These are phyloP conservation scores for Dendropsophus ebraccatus DNA, from an alignment of 2,113 vertebrate genomes.

Conservation along the genomic window DNA sequence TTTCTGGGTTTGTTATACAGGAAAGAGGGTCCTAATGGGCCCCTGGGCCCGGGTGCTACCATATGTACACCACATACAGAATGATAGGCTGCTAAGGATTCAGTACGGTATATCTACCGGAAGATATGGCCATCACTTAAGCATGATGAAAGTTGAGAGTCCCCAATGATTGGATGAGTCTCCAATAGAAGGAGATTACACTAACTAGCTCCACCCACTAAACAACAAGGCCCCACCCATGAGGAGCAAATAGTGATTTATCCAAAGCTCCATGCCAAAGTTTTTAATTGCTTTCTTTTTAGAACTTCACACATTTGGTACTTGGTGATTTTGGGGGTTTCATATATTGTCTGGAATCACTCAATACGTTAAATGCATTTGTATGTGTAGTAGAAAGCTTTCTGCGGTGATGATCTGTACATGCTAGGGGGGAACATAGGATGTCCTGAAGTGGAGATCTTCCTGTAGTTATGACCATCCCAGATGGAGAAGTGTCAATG, in stretches of 20 bases:
- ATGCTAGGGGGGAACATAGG: background rate
- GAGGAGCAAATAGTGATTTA: background rate
- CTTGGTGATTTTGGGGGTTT: background rate
- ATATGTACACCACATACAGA: background rate
- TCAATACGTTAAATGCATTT: no score
- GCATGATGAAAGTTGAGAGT: background rate
- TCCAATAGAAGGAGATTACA: background rate
- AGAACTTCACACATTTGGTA: background rate
- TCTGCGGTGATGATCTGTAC: background rate
- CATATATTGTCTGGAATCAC: background rate
- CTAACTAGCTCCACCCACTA: background rate
- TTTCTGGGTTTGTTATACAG: no score
- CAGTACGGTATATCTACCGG: background rate
- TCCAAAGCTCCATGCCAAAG: background rate
- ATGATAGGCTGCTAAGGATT: background rate
- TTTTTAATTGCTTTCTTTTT: background rate
- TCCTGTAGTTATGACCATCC: background rate
- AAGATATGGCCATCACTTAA: background rate
- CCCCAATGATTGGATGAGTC: background rate
- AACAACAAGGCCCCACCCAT: background rate
- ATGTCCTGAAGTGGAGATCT: background rate
- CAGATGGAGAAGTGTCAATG: background rate
- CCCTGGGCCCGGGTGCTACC: no score
- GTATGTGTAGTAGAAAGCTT: background rate
- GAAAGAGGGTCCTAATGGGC: no score